Evolutionary conservation across 2,888 invertebrate species (phyloP).

Genomic region (Plemyria rubiginata): DNA sequence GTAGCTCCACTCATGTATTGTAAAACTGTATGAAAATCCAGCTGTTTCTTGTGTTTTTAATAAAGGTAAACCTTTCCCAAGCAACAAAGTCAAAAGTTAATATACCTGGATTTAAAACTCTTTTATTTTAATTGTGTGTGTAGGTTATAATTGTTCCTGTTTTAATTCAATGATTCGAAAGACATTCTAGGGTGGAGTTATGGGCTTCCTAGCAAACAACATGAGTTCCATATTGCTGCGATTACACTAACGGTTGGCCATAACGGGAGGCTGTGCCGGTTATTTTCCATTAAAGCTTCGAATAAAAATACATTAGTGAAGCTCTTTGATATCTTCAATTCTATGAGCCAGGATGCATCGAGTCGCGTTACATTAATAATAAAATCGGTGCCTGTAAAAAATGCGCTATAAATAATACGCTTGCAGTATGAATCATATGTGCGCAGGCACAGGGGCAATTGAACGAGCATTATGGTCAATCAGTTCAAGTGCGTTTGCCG

Average conservation of each 20-base stretch:
- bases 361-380: conserved; percentile 12
- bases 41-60: too few relatives aligned
- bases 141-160: too few relatives aligned
- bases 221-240: conserved; percentile 52
- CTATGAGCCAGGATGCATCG: conserved; percentile 3
- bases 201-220: conserved; percentile 41
- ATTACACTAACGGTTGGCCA: conserved; percentile 62
- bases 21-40: too few relatives aligned
- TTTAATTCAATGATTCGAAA: conserved; percentile 6
- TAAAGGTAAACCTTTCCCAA: too few relatives aligned
- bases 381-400: conserved; percentile 33
- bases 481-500: conserved; percentile 73
- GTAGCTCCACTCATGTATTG: too few relatives aligned
- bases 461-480: conserved; percentile 70
- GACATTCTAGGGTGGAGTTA: conserved; percentile 31
- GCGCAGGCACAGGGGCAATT: conserved; percentile 54
- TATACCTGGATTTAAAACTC: too few relatives aligned
- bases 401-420: conserved; percentile 35
- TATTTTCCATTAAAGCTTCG: conserved; percentile 30
- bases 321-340: conserved; percentile 5
- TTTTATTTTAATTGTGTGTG: too few relatives aligned
- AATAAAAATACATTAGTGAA: not conserved
- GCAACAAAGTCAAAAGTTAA: too few relatives aligned
- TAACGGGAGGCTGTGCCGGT: conserved; percentile 67
- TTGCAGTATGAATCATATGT: conserved; percentile 53